Conservation (phyloP, 2,888 invertebrate genomes). For the Aspidiotus rigidus region DNA sequence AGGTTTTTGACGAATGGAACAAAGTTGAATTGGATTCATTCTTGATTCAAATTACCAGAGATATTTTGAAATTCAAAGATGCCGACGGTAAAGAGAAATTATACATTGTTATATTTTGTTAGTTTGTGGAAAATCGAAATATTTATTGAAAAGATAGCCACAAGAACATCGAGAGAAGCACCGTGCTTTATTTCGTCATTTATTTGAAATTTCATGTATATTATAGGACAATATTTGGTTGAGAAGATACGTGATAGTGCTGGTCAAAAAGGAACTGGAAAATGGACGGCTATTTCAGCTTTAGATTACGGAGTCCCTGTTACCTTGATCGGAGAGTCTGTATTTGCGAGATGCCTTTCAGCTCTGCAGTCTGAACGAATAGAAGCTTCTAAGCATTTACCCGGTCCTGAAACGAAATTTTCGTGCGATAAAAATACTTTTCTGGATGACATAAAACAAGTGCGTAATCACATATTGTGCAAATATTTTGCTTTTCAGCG, state of each 20-base stretch:
- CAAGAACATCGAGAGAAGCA: no score
- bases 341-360: conserved; percentile 91
- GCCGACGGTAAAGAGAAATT: conserved; percentile 51
- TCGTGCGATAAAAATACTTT: conserved; percentile 68
- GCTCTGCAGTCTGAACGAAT: conserved; percentile 80
- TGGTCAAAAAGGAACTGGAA: conserved; percentile 97
- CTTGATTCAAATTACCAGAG: conserved; percentile 92
- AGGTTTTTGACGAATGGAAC: conserved; percentile 88
- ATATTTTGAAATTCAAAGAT: conserved; percentile 86
- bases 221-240: conserved; percentile 59
- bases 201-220: conserved; percentile 1
- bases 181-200: not conserved
- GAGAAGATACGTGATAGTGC: conserved; percentile 93
- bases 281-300: conserved; percentile 97
- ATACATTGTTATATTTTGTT: conserved; percentile 33
- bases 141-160: not conserved
- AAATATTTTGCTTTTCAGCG: not conserved
- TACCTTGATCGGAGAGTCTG: conserved; percentile 96
- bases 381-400: conserved; percentile 65
- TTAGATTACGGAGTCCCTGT: conserved; percentile 94
- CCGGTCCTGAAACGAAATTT: conserved; percentile 57
- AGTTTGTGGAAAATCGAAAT: not conserved
- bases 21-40: conserved; percentile 90
- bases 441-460: conserved; percentile 67
- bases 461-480: conserved; percentile 39